Base-by-base conservation (phyloP, 2,888 invertebrate species). In the Lycia hirtaria region DNA sequence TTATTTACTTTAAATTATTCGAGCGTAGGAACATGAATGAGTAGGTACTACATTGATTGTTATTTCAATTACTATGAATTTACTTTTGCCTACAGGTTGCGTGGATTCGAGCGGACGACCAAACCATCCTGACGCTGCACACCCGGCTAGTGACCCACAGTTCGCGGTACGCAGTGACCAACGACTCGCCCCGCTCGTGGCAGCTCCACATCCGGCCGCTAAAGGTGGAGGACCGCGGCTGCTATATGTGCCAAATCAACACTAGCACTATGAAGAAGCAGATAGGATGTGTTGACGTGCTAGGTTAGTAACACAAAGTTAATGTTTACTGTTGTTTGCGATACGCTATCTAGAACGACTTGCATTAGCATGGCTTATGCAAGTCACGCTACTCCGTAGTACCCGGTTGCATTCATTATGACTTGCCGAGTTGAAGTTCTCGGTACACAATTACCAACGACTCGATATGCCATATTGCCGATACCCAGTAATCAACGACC, bases 211-310 rank as follows among this genome's bases (percentile, higher is more conserved):
- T 96, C 67, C 84, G 95, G 41, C 95, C 95, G 48, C 89, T 96
- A 66, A 94, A 94, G 83, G 95, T 95, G 66, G 93, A 94, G 48
- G 96, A 96, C 80, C 93, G 95, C 57, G 96, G 96, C 6, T 96
- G 96, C 75, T 96, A 96, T 83, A 96, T 96, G 95, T 96, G 96
- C 77, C 96, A 96, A 86, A 95, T 96, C 67, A 96, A 96, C 81
- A 96, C 96, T 2, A 94, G 92, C 63, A 93, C 94, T 54, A 96
- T 96, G 96, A 95, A 95, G 87, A 96, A 95, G 72, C 95, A 95
- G 82, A 93, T 95, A 53, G 96, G 96, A 51, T 96, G 96, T 80
- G 93, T 96, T 51, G 96, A 96, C 85, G 96, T 96, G 19, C 93
- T 95, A 80, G 95, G 96, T 96, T 83, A 92, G 93, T 62, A 4